These are phyloP conservation scores for Stomorhina lunata DNA, from an alignment of 2,888 invertebrate species.

Conservation along the genomic window DNA sequence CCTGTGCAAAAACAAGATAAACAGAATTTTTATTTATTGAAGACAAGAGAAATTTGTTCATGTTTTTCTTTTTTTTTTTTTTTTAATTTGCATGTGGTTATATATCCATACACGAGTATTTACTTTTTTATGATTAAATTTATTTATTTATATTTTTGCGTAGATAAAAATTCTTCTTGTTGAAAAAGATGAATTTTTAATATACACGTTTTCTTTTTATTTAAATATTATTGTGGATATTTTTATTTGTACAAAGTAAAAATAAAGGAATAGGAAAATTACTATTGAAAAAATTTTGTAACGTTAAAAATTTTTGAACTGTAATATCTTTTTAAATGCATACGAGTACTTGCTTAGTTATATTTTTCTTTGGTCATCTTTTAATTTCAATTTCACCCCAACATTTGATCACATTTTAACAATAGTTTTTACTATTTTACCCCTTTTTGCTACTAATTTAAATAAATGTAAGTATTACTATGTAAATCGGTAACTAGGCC, in stretches of 20 bases:
- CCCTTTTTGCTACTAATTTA: neutral
- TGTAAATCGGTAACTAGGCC: slow-evolving; percentile 34
- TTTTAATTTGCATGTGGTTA: no score
- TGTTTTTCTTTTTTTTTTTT: no score
- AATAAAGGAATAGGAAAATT: no score
- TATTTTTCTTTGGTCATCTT: neutral
- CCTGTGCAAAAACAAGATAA: slow-evolving; percentile 9
- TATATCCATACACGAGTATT: no score
- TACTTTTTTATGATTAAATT: slow-evolving; percentile 21
- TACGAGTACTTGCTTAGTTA: neutral
- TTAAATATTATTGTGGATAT: slow-evolving; percentile 10
- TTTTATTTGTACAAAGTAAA: no score
- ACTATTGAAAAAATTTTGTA: no score
- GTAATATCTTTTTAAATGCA: no score
- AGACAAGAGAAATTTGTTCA: slow-evolving; percentile 31
- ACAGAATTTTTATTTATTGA: slow-evolving; percentile 44
- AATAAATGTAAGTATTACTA: neutral
- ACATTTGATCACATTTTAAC: neutral
- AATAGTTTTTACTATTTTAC: neutral
- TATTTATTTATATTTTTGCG: neutral
- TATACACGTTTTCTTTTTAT: slow-evolving; percentile 39
- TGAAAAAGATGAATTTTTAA: slow-evolving; percentile 55
- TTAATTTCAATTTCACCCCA: neutral
- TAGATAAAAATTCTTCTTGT: slow-evolving; percentile 2
- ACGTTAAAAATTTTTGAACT: neutral